Conservation (phyloP, 2,888 invertebrate genomes). For the Acrobasis consociella region DNA sequence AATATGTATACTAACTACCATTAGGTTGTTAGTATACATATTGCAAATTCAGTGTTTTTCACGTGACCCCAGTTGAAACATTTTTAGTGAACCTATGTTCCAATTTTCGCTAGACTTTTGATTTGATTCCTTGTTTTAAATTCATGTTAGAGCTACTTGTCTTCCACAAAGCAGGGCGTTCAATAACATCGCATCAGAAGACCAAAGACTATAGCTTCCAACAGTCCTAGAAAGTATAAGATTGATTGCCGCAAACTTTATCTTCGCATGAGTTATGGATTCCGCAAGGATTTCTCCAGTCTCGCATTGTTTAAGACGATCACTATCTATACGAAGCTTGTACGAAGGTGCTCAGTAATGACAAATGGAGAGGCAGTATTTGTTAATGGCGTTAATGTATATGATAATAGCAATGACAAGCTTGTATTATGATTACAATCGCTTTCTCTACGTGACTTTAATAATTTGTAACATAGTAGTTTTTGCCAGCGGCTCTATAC, state of each 20-base stretch:
- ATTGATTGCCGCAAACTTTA: conserved; percentile 20
- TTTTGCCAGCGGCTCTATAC: too few species aligned
- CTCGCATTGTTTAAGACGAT: conserved; percentile 19
- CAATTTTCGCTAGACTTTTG: too few species aligned
- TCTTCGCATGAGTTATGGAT: conserved; percentile 21
- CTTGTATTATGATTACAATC: conserved; percentile 8
- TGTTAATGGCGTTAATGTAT: conserved; percentile 15
- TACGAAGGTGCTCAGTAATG: background rate
- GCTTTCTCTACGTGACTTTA: conserved; percentile 12
- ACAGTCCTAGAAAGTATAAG: conserved; percentile 19
- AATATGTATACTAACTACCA: too few species aligned
- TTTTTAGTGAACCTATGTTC: too few species aligned
- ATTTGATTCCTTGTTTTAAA: too few species aligned
- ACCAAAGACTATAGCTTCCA: conserved; percentile 1
- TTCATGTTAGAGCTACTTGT: background rate
- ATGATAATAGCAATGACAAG: conserved; percentile 17
- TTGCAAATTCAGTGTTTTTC: too few species aligned
- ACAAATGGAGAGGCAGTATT: conserved; percentile 14
- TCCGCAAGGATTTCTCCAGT: conserved; percentile 18
- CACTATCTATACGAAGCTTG: background rate
- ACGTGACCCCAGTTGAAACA: too few species aligned
- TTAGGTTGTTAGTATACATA: too few species aligned
- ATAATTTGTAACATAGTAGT: background rate
- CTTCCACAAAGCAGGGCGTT: background rate
- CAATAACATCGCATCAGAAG: conserved; percentile 9